Evolutionary conservation across 2,888 invertebrate genomes (phyloP).

Genomic region (Campoletis raptor): DNA sequence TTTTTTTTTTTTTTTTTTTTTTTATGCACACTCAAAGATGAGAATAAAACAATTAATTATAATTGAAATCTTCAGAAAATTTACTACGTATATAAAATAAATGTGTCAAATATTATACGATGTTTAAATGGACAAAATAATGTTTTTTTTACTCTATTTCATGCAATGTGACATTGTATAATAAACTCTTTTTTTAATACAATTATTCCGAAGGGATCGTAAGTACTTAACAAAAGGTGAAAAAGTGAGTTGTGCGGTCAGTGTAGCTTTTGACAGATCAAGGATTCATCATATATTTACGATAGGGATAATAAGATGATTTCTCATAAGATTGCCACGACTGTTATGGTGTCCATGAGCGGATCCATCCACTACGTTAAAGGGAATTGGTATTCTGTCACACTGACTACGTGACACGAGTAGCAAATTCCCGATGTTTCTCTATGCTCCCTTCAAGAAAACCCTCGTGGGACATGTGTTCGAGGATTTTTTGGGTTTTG

Average conservation of each 20-base stretch:
- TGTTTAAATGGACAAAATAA: not conserved
- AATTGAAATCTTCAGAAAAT: not conserved
- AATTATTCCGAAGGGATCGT: not conserved
- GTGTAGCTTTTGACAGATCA: not conserved
- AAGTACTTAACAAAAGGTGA: not conserved
- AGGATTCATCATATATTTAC: not conserved
- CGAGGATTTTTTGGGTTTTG: slow-evolving; percentile 23
- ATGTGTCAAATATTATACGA: not conserved
- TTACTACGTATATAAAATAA: too few relatives aligned
- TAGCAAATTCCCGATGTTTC: slow-evolving; percentile 35
- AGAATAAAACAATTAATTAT: not conserved
- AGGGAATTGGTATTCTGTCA: slow-evolving; percentile 40
- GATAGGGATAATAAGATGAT: slow-evolving; percentile 8
- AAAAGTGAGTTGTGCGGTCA: not conserved
- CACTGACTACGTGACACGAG: slow-evolving; percentile 53
- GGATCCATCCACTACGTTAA: slow-evolving; percentile 11
- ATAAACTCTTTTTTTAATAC: not conserved
- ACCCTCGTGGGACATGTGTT: slow-evolving; percentile 42
- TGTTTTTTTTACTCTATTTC: not conserved
- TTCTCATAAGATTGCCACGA: slow-evolving; percentile 17
- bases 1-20: too few relatives aligned
- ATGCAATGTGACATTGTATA: not conserved
- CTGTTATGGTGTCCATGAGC: slow-evolving; percentile 1
- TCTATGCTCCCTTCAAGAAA: slow-evolving; percentile 1
- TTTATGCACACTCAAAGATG: not conserved